phyloP scores from a whole-genome alignment of 2,797 vertebrate species.

The Sciurus carolinensis region DNA sequence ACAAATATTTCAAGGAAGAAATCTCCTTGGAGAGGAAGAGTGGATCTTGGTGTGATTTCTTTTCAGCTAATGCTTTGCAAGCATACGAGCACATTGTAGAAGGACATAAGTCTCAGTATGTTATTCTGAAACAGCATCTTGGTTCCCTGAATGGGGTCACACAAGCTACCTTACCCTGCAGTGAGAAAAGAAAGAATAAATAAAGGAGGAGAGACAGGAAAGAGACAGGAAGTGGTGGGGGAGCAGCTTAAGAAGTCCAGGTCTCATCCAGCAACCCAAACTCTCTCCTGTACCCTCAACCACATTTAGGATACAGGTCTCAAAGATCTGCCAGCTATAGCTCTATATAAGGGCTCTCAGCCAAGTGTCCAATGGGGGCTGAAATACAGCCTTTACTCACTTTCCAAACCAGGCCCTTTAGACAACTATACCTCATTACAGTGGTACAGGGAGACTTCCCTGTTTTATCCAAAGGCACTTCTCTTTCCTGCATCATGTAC shows the following conservation, averaged over 20 bases:
- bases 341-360: background rate
- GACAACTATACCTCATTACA: background rate
- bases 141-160: background rate
- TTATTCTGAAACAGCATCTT: slow-evolving; percentile 14
- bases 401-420: background rate
- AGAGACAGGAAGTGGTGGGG: background rate
- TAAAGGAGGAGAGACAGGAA: background rate
- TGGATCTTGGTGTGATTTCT: background rate
- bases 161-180: background rate
- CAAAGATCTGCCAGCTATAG: background rate
- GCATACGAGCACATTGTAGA: background rate
- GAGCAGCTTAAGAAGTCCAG: background rate
- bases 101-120: background rate
- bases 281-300: too few relatives aligned
- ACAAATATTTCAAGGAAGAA: background rate
- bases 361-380: background rate
- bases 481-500: background rate
- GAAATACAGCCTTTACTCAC: background rate
- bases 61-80: background rate
- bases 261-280: background rate
- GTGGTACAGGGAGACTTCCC: background rate
- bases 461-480: background rate
- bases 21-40: background rate
- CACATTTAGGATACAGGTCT: background rate
- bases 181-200: background rate